These are phyloP conservation scores for Antennarius maculatus DNA, from an alignment of 2,797 vertebrate genomes.

Conservation along the genomic window DNA sequence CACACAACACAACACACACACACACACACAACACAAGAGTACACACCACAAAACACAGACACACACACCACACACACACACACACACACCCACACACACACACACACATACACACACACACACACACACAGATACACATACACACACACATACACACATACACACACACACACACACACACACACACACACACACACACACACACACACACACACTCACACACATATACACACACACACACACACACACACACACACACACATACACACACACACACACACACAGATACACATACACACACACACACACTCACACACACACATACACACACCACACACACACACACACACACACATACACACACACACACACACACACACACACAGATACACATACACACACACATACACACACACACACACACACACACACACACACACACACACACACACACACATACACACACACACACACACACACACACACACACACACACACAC, in stretches of 20 bases:
- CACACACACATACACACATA: constrained; percentile 9
- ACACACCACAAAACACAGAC: neutral
- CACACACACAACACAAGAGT: constrained; percentile 19
- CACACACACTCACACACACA: too few relatives aligned
- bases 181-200: neutral
- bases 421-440: neutral
- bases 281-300: constrained; percentile 12
- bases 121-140: neutral
- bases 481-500: constrained; percentile 3
- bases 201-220: constrained; percentile 16
- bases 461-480: constrained; percentile 19
- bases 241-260: constrained; percentile 25
- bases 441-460: too few relatives aligned
- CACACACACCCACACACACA: constrained; percentile 16
- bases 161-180: neutral
- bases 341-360: constrained; percentile 4
- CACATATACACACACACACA: constrained; percentile 1
- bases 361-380: constrained; percentile 30
- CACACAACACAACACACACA: too few relatives aligned
- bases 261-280: neutral
- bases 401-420: constrained; percentile 9
- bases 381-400: neutral
- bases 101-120: constrained; percentile 23
- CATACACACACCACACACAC: constrained; percentile 6
- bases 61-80: neutral